phyloP scores from a whole-genome alignment of 2,797 vertebrate genomes.

The Poecilia wingei region DNA sequence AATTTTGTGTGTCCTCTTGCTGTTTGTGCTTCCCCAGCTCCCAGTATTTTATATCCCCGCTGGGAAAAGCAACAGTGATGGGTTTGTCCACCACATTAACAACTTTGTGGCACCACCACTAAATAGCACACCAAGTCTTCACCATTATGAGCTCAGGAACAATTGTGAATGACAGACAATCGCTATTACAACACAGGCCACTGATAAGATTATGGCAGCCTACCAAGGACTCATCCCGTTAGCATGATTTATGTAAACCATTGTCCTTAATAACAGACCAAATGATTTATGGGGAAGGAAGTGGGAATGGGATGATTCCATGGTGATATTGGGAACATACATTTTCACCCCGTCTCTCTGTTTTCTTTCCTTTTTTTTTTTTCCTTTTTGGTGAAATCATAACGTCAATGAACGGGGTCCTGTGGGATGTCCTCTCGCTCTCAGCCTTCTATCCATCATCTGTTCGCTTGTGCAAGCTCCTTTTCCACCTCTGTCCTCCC shows the following conservation, averaged over 20 bases:
- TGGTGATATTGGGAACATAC: constrained; percentile 40
- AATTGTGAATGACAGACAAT: constrained; percentile 43
- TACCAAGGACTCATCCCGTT: constrained; percentile 35
- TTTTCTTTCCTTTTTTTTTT: constrained; percentile 8
- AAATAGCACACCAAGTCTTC: constrained; percentile 16
- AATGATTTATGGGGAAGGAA: constrained; percentile 51
- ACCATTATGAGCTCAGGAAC: constrained; percentile 15
- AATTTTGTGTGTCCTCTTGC: constrained; percentile 41
- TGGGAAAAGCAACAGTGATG: constrained; percentile 49
- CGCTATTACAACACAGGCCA: constrained; percentile 47
- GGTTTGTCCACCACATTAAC: constrained; percentile 42
- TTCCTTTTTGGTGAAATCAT: constrained; percentile 29
- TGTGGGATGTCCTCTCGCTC: constrained; percentile 37
- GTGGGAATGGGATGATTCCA: constrained; percentile 11
- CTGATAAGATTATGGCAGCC: constrained; percentile 59
- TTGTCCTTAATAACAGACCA: constrained; percentile 62
- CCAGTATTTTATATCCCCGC: constrained; percentile 55
- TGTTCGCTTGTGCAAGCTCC: constrained; percentile 45
- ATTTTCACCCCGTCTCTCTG: constrained; percentile 13
- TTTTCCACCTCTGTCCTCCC: constrained; percentile 35
- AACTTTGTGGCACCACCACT: constrained; percentile 35
- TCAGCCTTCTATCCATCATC: constrained; percentile 47
- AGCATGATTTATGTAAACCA: constrained; percentile 54
- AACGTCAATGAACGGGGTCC: constrained; percentile 37
- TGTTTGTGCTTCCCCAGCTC: constrained; percentile 32